phyloP scores from a whole-genome alignment of 2,797 vertebrate species.

The Phoebastria nigripes region DNA sequence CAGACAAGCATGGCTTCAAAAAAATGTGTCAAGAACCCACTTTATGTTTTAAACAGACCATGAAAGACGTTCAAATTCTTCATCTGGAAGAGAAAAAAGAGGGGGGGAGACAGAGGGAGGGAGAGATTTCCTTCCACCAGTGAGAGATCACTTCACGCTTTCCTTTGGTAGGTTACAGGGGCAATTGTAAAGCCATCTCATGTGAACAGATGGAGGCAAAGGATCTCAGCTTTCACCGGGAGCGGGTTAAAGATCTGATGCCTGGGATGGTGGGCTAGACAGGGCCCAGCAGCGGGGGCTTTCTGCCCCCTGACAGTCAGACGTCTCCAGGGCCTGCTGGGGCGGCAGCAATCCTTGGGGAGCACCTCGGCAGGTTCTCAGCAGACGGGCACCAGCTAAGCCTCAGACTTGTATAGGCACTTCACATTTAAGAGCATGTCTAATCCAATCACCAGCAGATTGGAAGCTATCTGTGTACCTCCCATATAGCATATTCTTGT shows the following conservation, averaged over 20 bases:
- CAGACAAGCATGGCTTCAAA: not conserved
- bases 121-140: slow-evolving; percentile 28
- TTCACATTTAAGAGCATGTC: slow-evolving; percentile 79
- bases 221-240: slow-evolving; percentile 66
- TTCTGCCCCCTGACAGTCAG: slow-evolving; percentile 54
- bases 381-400: slow-evolving; percentile 70
- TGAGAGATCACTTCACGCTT: slow-evolving; percentile 49
- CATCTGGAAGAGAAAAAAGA: slow-evolving; percentile 9
- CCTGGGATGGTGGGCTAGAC: slow-evolving; percentile 40
- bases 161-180: slow-evolving; percentile 48
- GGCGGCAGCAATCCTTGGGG: slow-evolving; percentile 60
- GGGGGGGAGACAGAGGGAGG: not conserved
- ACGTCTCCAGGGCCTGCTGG: slow-evolving; percentile 64
- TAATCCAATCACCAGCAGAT: slow-evolving; percentile 81
- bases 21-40: slow-evolving; percentile 40
- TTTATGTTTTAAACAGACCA: slow-evolving; percentile 54
- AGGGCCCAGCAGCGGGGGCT: slow-evolving; percentile 54
- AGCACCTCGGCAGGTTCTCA: slow-evolving; percentile 70
- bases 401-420: slow-evolving; percentile 72
- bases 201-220: slow-evolving; percentile 69
- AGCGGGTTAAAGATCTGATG: slow-evolving; percentile 53
- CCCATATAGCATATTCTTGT: slow-evolving; percentile 78
- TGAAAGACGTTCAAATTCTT: slow-evolving; percentile 50
- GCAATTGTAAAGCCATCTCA: slow-evolving; percentile 58
- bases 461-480: slow-evolving; percentile 78